Percentiles rank a stretch among this genome's conserved stretches.
These are phyloP conservation scores for Cephus cinctus DNA, from an alignment of 1,140 invertebrate species.

Conservation along the genomic window DNA sequence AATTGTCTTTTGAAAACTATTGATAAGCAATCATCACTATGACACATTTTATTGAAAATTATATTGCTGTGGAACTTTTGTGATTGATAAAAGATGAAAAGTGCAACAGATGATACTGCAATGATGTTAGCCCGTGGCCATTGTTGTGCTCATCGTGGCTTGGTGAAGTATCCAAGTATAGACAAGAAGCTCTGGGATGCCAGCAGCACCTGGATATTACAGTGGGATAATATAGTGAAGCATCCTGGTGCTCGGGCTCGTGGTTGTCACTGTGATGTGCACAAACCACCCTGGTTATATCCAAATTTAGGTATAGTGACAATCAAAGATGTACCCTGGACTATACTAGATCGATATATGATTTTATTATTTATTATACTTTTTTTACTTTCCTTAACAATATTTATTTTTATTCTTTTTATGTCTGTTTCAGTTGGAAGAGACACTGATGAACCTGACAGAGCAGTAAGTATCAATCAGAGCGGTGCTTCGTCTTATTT, in stretches of 20 bases:
- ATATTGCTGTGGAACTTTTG: neutral
- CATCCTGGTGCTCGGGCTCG: slow-evolving; percentile 52
- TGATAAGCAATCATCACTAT: no score
- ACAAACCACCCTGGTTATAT: slow-evolving; percentile 50
- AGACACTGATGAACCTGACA: slow-evolving; percentile 43
- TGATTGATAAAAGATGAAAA: slow-evolving; percentile 4
- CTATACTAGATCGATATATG: neutral
- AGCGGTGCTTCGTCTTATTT: no score
- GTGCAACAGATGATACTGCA: slow-evolving; percentile 34
- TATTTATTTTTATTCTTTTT: slow-evolving; percentile 15
- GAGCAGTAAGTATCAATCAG: slow-evolving; percentile 48
- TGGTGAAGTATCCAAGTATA: slow-evolving; percentile 49
- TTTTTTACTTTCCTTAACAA: slow-evolving; percentile 7
- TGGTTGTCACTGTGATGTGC: slow-evolving; percentile 53
- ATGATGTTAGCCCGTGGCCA: slow-evolving; percentile 32
- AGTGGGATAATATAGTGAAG: slow-evolving; percentile 60
- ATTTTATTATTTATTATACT: slow-evolving; percentile 1
- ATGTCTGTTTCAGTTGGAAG: slow-evolving; percentile 43
- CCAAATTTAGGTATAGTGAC: slow-evolving; percentile 47
- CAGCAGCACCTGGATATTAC: slow-evolving; percentile 58
- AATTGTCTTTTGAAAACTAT: no score
- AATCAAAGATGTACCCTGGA: neutral
- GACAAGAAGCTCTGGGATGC: slow-evolving; percentile 56
- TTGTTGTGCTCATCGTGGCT: slow-evolving; percentile 45
- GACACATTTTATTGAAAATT: no score